A percentile compares a stretch with the other conserved stretches of the same genome.
These are phyloP conservation scores for Periparus ater DNA, from an alignment of 2,797 vertebrate species.

Conservation along the genomic window DNA sequence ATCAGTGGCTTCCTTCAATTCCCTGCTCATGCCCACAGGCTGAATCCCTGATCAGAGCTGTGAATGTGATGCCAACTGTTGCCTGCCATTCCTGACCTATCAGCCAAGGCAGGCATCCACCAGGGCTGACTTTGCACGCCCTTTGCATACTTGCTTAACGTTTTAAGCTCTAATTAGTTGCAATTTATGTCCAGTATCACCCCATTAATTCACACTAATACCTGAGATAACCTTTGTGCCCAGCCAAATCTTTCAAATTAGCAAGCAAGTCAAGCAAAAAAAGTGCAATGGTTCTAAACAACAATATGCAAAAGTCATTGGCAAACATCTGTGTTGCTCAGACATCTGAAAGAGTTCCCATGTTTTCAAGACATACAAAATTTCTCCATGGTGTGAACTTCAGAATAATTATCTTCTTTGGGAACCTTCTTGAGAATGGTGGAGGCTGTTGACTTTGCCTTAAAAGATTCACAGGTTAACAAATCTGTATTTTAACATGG, in stretches of 20 bases:
- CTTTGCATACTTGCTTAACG: conserved; percentile 30
- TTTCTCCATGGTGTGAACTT: neutral
- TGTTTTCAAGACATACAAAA: neutral
- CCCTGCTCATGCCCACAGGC: neutral
- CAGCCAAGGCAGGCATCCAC: neutral
- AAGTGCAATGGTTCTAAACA: neutral
- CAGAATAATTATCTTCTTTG: neutral
- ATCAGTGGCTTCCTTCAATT: neutral
- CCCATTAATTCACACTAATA: neutral
- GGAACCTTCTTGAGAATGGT: neutral
- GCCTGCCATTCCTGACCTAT: neutral
- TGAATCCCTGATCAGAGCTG: neutral
- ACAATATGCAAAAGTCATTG: neutral
- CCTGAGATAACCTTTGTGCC: neutral
- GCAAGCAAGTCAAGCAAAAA: conserved; percentile 1
- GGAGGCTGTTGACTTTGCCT: neutral
- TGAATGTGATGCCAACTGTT: neutral
- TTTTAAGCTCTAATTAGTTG: conserved; percentile 40
- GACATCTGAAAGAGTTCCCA: neutral
- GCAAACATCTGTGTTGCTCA: neutral
- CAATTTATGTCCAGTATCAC: conserved; percentile 11
- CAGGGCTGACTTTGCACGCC: neutral
- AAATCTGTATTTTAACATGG: neutral
- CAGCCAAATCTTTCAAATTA: conserved; percentile 48
- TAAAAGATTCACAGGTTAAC: neutral